Evolutionary conservation across 1,140 invertebrate species (phyloP).

Genomic region (Zaprionus taronus): DNA sequence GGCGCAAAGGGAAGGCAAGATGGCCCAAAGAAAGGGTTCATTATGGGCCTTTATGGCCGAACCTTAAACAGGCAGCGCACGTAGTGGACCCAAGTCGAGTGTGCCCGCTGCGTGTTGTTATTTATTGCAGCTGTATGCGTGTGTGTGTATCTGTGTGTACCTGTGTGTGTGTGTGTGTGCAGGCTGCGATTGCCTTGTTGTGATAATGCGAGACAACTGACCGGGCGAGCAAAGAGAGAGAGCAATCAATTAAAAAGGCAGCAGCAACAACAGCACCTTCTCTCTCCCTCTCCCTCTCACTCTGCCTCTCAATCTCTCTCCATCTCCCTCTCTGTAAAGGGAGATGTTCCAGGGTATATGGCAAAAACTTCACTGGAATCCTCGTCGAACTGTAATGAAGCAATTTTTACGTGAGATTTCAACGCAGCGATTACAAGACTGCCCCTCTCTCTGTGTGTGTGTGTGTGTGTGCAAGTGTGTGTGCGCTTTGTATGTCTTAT

Average conservation of each 20-base stretch:
- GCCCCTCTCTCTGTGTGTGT: slow-evolving; percentile 32
- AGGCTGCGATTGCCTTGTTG: slow-evolving; percentile 69
- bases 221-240: slow-evolving; percentile 54
- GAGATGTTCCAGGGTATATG: neutral
- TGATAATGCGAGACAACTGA: slow-evolving; percentile 73
- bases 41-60: slow-evolving; percentile 70
- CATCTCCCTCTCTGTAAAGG: neutral
- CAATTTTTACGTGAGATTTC: slow-evolving; percentile 75
- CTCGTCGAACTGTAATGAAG: slow-evolving; percentile 68
- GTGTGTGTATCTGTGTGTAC: slow-evolving; percentile 32
- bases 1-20: slow-evolving; percentile 48
- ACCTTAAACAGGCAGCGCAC: slow-evolving; percentile 65
- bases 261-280: slow-evolving; percentile 60
- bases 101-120: slow-evolving; percentile 69
- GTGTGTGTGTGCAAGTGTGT: slow-evolving; percentile 33
- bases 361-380: slow-evolving; percentile 69
- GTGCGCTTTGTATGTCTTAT: slow-evolving; percentile 30
- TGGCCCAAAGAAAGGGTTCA: slow-evolving; percentile 73
- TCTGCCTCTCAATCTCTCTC: neutral
- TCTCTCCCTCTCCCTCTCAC: neutral
- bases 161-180: slow-evolving; percentile 50
- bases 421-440: slow-evolving; percentile 61
- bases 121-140: slow-evolving; percentile 56
- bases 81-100: slow-evolving; percentile 56
- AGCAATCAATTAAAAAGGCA: slow-evolving; percentile 82